These are phyloP conservation scores for Zaprionus gabonicus DNA, from an alignment of 1,140 invertebrate genomes.

Conservation along the genomic window DNA sequence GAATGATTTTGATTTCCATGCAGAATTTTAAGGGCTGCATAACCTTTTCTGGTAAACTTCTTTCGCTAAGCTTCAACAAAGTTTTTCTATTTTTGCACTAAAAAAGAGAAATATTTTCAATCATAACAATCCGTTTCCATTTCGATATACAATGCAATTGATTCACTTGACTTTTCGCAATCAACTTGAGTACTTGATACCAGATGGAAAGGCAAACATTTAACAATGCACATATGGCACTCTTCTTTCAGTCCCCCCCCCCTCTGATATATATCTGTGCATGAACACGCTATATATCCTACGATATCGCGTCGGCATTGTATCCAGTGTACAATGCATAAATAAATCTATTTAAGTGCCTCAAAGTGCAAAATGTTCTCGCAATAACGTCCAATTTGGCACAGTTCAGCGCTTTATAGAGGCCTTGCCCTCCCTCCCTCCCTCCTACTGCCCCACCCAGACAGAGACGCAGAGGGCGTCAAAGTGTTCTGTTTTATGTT, in stretches of 20 bases:
- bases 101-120: neutral
- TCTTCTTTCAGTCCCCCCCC: neutral
- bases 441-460: neutral
- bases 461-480: no score
- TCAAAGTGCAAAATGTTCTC: constrained; percentile 46
- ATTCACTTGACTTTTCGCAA: constrained; percentile 3
- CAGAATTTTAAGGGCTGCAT: neutral
- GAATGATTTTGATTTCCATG: neutral
- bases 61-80: neutral
- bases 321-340: constrained; percentile 35
- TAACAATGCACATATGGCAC: neutral
- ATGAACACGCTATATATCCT: neutral
- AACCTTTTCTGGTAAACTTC: neutral
- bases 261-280: neutral
- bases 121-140: constrained; percentile 4
- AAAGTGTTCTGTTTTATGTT: constrained; percentile 28
- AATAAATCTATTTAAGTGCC: constrained; percentile 48
- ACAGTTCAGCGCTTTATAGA: constrained; percentile 72
- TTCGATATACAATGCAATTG: neutral
- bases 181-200: neutral
- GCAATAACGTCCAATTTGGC: constrained; percentile 77
- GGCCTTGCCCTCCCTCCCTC: neutral
- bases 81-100: neutral
- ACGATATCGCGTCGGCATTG: constrained; percentile 3
- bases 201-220: constrained; percentile 3